Evolutionary conservation across 2,888 invertebrate species (phyloP), one percentile per base, ranked within the genome.

Genomic region (Himalopsyche kuldschensis): DNA sequence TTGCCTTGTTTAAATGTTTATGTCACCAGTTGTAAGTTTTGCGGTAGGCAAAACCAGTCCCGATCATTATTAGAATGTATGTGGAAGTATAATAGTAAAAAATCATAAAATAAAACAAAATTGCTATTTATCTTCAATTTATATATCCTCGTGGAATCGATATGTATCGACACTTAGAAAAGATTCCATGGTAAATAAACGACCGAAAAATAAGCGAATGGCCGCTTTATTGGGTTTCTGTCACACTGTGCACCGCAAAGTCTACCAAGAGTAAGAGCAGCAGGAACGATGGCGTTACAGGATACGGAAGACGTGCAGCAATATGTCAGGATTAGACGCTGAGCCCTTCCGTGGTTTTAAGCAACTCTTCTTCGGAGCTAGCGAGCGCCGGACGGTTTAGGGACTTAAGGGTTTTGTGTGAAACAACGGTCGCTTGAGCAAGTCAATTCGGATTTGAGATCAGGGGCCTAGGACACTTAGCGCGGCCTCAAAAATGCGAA

Each of bases 281-380:
- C 69, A 69, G 69, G 69, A 69, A 69, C 69, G 69, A 69, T 69
- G 69, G 69, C 69, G 69, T 69, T 55, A 69, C 69, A 69, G 69
- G 69, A 69, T 69, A 15, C 69, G 24, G 30, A 69, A 69, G 69
- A 69, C 69, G 69, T 69, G 77, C 81, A 20, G 81, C 77, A 81
- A 75, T 81, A 81, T 81, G 81, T 81, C 81, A 76, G 81, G 81
- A 81, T 81, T 81, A 81, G 47, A n/a, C 69, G 35, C 31, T 31
- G 82, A 75, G 48, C 77, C 81, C 81, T 76, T 31, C 48, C 75
- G 69, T 69, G 69, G 69, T 69, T 69, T 69, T 69, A 69, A 69
- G 69, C 69, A 69, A 69, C 69, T 69, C 69, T 69, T 69, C 69
- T 69, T 69, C 69, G 30, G 30, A 27, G 69, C 69, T 27, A 27